Evolutionary conservation across 1,140 invertebrate genomes (phyloP).

Genomic region (Lysiphlebus fabarum): DNA sequence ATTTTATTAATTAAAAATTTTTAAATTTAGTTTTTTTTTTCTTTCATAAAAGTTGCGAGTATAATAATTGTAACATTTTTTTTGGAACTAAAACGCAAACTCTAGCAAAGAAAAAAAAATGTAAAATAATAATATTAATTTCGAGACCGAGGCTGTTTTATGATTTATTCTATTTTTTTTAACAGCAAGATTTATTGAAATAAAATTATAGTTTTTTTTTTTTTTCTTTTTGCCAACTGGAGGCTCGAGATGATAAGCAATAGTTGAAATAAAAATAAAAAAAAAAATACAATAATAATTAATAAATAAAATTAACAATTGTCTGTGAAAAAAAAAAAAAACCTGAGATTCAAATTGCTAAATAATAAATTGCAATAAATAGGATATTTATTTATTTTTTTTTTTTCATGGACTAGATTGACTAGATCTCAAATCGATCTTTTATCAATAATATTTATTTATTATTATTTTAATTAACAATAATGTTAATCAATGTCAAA

Average conservation of each 20-base stretch:
- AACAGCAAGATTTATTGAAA: conserved; percentile 11
- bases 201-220: not conserved
- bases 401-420: conserved; percentile 18
- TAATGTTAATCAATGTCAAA: no score
- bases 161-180: not conserved
- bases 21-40: no score
- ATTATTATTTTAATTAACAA: no score
- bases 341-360: conserved; percentile 21
- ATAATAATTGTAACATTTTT: no score
- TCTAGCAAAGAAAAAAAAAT: no score
- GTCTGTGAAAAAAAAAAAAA: not conserved
- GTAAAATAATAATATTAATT: no score
- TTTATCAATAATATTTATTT: no score
- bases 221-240: conserved; percentile 12
- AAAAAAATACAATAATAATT: not conserved
- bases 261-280: not conserved
- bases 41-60: no score
- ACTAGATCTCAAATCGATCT: conserved; percentile 13
- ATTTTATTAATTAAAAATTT: no score
- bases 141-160: no score
- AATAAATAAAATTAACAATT: conserved; percentile 1
- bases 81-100: no score
- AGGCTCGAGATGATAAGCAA: conserved; percentile 3
- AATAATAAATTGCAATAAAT: not conserved
- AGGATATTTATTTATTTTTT: not conserved